These are phyloP conservation scores for Zygaena filipendulae DNA, from an alignment of 2,888 invertebrate species.

Conservation along the genomic window DNA sequence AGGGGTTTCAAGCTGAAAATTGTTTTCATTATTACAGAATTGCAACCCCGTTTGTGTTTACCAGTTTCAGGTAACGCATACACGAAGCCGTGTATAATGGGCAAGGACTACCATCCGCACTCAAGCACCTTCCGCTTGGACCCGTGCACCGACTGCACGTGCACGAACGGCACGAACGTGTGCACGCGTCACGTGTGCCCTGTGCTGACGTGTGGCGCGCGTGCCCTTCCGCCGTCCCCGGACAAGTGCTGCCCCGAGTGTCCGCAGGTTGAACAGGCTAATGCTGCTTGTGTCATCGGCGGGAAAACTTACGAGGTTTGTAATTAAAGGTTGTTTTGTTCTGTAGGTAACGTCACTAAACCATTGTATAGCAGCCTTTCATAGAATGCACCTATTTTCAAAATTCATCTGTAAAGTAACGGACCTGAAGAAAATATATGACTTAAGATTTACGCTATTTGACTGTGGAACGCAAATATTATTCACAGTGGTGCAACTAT, in stretches of 20 bases:
- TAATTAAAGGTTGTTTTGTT: no score
- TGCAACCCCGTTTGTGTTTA: no score
- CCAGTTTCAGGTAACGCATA: slow-evolving; percentile 41
- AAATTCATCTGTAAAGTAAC: no score
- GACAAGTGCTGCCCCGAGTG: slow-evolving; percentile 84
- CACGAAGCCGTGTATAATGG: slow-evolving; percentile 75
- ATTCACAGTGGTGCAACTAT: no score
- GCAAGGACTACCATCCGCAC: slow-evolving; percentile 73
- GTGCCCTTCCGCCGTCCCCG: slow-evolving; percentile 71
- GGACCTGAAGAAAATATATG: no score
- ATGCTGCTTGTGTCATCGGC: slow-evolving; percentile 73
- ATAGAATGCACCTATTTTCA: no score
- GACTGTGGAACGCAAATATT: no score
- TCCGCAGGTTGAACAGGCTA: slow-evolving; percentile 74
- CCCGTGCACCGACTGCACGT: slow-evolving; percentile 87
- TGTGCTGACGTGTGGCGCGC: slow-evolving; percentile 87
- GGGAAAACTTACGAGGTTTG: slow-evolving; percentile 78
- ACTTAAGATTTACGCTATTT: no score
- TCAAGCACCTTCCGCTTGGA: slow-evolving; percentile 74
- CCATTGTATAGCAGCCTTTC: no score
- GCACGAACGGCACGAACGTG: slow-evolving; percentile 81
- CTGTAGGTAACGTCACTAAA: no score
- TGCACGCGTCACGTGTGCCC: slow-evolving; percentile 88
- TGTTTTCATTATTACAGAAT: no score
- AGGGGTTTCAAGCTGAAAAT: no score